These are phyloP conservation scores for Pituophis catenifer DNA, from an alignment of 2,113 vertebrate genomes.

Conservation along the genomic window DNA sequence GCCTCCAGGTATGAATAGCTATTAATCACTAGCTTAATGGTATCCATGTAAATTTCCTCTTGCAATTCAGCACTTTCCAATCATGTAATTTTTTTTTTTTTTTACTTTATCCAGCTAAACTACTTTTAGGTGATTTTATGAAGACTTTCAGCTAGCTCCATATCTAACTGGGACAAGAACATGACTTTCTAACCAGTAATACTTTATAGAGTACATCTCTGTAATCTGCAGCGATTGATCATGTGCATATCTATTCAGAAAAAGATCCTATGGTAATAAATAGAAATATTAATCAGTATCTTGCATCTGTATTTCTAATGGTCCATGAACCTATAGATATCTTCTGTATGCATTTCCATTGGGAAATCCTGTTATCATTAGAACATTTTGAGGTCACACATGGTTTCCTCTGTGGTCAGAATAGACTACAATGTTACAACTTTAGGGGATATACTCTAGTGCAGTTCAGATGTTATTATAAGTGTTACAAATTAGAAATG, in stretches of 20 bases:
- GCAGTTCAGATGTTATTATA: neutral
- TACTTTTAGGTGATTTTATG: neutral
- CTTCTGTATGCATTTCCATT: neutral
- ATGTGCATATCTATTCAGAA: neutral
- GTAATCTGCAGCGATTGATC: neutral
- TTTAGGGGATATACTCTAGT: neutral
- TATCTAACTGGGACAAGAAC: neutral
- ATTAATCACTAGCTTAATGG: neutral
- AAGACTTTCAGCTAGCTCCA: neutral
- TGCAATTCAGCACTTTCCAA: constrained; percentile 8
- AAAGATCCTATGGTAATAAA: neutral
- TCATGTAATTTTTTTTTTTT: neutral
- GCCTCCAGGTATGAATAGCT: constrained; percentile 3
- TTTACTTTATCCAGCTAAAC: neutral
- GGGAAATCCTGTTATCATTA: neutral
- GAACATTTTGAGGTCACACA: neutral
- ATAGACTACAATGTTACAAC: neutral
- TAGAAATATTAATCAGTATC: neutral
- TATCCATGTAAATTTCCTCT: constrained; percentile 6
- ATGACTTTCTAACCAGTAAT: neutral
- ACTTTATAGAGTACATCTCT: neutral
- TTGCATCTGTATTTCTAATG: neutral
- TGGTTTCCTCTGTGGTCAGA: neutral
- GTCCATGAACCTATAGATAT: neutral
- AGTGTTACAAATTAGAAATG: neutral